phyloP scores from a whole-genome alignment of 2,113 vertebrate genomes.

The Tragelaphus scriptus region DNA sequence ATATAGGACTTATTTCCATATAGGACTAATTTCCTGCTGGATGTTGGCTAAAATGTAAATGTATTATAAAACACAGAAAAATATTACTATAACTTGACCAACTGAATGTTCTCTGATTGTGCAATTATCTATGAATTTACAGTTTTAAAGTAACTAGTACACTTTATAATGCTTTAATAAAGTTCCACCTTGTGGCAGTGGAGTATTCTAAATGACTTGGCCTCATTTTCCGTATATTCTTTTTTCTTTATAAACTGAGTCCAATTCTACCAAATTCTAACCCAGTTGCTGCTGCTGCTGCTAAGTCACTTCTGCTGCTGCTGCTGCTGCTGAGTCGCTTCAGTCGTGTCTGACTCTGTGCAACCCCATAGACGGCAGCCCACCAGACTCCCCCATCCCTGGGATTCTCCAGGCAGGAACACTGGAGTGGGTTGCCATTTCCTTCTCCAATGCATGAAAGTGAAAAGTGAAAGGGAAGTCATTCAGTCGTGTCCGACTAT shows the following conservation, averaged over 20 bases:
- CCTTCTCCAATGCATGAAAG: no score
- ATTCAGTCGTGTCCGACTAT: no score
- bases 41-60: constrained; percentile 11
- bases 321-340: no score
- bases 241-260: not conserved
- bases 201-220: constrained; percentile 38
- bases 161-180: constrained; percentile 56
- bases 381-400: no score
- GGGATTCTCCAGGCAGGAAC: no score
- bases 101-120: constrained; percentile 29
- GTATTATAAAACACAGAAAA: not conserved
- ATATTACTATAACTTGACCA: not conserved
- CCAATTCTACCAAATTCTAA: not conserved
- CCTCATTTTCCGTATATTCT: not conserved
- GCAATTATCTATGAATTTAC: constrained; percentile 54
- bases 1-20: not conserved
- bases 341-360: no score
- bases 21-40: constrained; percentile 1
- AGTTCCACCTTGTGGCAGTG: constrained; percentile 29
- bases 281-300: no score
- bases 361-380: no score
- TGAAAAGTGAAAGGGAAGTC: no score
- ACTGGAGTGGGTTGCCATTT: no score
- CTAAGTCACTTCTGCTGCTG: no score
- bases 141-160: constrained; percentile 50